Evolutionary conservation across 2,888 invertebrate species (phyloP), one percentile per base, ranked within the genome.

Genomic region (Eremobia ochroleuca): DNA sequence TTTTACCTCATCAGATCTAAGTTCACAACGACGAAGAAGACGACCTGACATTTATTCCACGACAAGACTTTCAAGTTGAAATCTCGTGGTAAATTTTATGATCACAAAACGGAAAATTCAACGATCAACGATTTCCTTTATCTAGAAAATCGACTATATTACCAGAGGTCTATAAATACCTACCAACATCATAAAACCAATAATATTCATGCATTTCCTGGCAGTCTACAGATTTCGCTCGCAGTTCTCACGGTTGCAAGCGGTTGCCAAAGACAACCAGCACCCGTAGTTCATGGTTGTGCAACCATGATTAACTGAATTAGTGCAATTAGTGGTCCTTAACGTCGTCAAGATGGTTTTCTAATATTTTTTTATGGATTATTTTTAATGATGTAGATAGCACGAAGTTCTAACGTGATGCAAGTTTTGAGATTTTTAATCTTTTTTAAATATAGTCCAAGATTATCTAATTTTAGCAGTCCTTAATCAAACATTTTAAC

Each of bases 331-430:
- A 82, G 73, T 76, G 77, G 77, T 82, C 79, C 82, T 77, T 80
- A 79, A 68, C 79, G 69, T 70, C 73, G 55, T 73, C 37, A 69
- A 64, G 55, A 67, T 59, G 71, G 75, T 72, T 87, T 88, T 87
- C 77, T 82, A 88, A 88, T 87, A 79, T 76, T 83, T 87, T 79
- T 75, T n/a, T 43, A 78, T 77, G 34, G 69, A 73, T 49, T 25
- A 28, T 52, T 76, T 67, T 82, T 49, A 55, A 75, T 74, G 75
- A 28, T 72, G 4, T 62, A n/a, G 55, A 66, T 62, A 66, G 73
- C 55, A 11, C 73, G 49, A 73, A 66, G n/a, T 58, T 46, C 8
- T 64, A 4, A 25, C 18, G 18, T 43, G 58, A 11, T 55, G 76
- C 2, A 40, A 75, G 25, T 75, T 69, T 67, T 62, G 3, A 6